Percentiles rank a stretch among this genome's conserved stretches.
phyloP scores from a whole-genome alignment of 2,888 invertebrate genomes.

The Hypsopygia costalis region DNA sequence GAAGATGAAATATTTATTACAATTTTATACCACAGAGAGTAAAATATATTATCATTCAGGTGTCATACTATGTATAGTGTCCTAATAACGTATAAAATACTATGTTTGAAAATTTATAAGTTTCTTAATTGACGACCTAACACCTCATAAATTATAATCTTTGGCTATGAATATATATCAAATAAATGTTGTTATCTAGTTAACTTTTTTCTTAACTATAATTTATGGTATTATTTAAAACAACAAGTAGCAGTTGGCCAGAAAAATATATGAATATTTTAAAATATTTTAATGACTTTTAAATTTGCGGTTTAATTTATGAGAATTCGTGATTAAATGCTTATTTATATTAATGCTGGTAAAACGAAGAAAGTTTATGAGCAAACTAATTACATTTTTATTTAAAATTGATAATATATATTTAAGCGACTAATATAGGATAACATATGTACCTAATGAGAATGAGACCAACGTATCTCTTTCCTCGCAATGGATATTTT shows the following conservation, averaged over 20 bases:
- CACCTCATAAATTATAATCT: not conserved
- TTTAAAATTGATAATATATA: not conserved
- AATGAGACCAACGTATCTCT: too few relatives aligned
- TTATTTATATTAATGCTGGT: not conserved
- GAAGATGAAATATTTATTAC: too few relatives aligned
- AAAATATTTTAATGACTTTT: not conserved
- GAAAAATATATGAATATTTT: not conserved
- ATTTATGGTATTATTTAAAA: not conserved
- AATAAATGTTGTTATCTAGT: not conserved
- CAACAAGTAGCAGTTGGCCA: not conserved
- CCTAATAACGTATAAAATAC: too few relatives aligned
- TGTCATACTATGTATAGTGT: too few relatives aligned
- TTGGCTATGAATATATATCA: not conserved
- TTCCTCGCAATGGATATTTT: too few relatives aligned
- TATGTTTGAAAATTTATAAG: too few relatives aligned
- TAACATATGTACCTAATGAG: too few relatives aligned
- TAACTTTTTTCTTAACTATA: too few relatives aligned
- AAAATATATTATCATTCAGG: too few relatives aligned
- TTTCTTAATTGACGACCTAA: not conserved
- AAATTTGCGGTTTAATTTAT: not conserved
- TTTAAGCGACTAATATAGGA: not conserved
- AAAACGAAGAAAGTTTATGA: not conserved
- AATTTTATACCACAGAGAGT: too few relatives aligned
- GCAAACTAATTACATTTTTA: not conserved
- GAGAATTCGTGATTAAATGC: not conserved